Evolutionary conservation across 2,888 invertebrate species (phyloP), one percentile per base, ranked within the genome.

Genomic region (Athalia cordata): DNA sequence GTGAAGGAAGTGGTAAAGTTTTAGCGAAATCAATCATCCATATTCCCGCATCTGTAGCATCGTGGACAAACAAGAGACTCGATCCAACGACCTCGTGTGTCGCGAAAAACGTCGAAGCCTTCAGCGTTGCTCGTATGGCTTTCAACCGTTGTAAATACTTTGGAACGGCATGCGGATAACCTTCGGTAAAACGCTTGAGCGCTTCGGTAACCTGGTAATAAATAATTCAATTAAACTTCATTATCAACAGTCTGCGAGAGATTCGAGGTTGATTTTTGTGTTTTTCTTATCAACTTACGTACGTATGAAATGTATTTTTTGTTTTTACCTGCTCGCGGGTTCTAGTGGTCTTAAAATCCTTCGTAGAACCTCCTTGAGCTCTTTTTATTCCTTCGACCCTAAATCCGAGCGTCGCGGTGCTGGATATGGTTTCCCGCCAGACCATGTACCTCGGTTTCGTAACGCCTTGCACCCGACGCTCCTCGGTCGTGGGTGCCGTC

Each of bases 21-120:
- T 99, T 99, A 68, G 99, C 98, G 89, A 99, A 99, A 91, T 99
- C 99, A 83, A 99, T 99, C 92, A 99, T 93, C 99, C 99, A 99
- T 11, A 98, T 94, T 81, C 96, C 96, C 49, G 98, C 97, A 88
- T 94, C 95, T 82, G 93, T 93, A 78, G 94, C 93, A 90, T 99
- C 98, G 91, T 98, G 98, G 77, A 99, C 97, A 89, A 99, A 97
- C 78, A 99, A 93, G 79, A 99, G 91, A 45, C 98, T 98, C 90
- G 98, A 98, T 81, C 98, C 97, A 85, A 98, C 97, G 70, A 98
- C 93, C 93, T 99, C 99, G 91, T 99, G 99, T 7, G 94, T 93
- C 85, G 94, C 93, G 92, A 99, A 99, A 92, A 99, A 99, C 80
- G 95, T 93, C 5, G 98, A 99, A 79, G 94, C 93, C 87, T 95